These are phyloP conservation scores for Brenthis ino DNA, from an alignment of 2,888 invertebrate species.

Conservation along the genomic window DNA sequence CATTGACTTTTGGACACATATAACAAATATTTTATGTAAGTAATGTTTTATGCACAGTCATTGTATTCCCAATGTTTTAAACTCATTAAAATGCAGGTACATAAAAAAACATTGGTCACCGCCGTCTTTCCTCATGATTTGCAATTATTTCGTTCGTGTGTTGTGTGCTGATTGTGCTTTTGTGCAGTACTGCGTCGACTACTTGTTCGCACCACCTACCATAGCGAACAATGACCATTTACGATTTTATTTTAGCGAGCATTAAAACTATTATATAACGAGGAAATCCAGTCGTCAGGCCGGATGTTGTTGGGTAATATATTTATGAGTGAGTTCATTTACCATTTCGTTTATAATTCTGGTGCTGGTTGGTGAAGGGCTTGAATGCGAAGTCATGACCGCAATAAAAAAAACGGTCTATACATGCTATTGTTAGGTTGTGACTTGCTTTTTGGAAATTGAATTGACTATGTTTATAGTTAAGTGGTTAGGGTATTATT, in stretches of 20 bases:
- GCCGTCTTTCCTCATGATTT: conserved; percentile 52
- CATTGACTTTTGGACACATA: conserved; percentile 46
- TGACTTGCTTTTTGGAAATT: conserved; percentile 8
- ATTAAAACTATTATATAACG: conserved; percentile 60
- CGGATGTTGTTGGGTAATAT: conserved; percentile 61
- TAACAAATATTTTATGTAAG: conserved; percentile 39
- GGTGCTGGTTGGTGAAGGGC: conserved; percentile 68
- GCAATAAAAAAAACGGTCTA: neutral
- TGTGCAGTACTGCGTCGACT: conserved; percentile 50
- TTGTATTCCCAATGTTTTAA: conserved; percentile 51
- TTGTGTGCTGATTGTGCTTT: conserved; percentile 55
- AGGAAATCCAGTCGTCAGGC: conserved; percentile 48
- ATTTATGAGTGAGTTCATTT: conserved; percentile 73
- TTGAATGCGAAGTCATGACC: conserved; percentile 18
- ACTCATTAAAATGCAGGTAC: conserved; percentile 33
- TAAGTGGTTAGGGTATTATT: conserved; percentile 11
- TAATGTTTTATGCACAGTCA: conserved; percentile 55
- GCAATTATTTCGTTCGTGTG: conserved; percentile 48
- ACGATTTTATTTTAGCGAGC: conserved; percentile 70
- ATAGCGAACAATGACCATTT: conserved; percentile 61
- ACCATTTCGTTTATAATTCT: conserved; percentile 73
- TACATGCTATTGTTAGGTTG: neutral
- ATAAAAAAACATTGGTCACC: conserved; percentile 44
- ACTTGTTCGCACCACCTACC: conserved; percentile 49
- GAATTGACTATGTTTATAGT: neutral